Base-by-base conservation (phyloP, 2,113 vertebrate species). In the Mola mola region DNA sequence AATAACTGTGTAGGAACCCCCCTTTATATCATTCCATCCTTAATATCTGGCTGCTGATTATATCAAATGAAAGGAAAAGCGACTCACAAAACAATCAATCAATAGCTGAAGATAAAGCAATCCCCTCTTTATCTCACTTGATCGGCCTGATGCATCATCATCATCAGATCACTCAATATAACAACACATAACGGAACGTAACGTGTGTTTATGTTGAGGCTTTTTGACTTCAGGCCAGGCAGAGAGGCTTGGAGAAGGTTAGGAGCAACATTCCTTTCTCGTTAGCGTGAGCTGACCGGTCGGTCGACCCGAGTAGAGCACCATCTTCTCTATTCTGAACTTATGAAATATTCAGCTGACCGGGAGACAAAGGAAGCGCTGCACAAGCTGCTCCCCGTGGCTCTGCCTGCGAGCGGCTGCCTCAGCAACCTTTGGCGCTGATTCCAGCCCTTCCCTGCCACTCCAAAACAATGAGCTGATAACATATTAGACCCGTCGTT, bases 291-390 rank as follows among this genome's bases (percentile, higher is more conserved):
- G 46, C 52, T 47, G 56, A 49, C 37, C 38, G 75, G 68, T 81
- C 66, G 75, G 36, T 26, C 37, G 52, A 56, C 28, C 62, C 20
- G 47, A 77, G 73, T 22, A 13, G 43, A 67, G 57, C 40, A 37
- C 50, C 46, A 66, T 43, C 63, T 55, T 59, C 66, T 61, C 6
- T 57, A 31, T 47, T 67, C 79, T 53, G 61, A 72, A 68, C 51
- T 62, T 72, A 81, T 87, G 64, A 88, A 88, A 85, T 85, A 88
- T 85, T 87, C 67, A 84, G 70, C 38, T 37, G 38, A 60, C 36
- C 47, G 25, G 64, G 56, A 75, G 75, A 72, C 67, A 73, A 74
- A 78, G 71, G 57, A 55, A 79, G 59, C 12, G 61, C 62, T 10
- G 50, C 31, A 72, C 41, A 34, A 40, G 51, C 69, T 51, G 60